Percentiles rank a stretch among this genome's conserved stretches.
Conservation (phyloP, 2,888 invertebrate species). For the Thereva nobilitata region DNA sequence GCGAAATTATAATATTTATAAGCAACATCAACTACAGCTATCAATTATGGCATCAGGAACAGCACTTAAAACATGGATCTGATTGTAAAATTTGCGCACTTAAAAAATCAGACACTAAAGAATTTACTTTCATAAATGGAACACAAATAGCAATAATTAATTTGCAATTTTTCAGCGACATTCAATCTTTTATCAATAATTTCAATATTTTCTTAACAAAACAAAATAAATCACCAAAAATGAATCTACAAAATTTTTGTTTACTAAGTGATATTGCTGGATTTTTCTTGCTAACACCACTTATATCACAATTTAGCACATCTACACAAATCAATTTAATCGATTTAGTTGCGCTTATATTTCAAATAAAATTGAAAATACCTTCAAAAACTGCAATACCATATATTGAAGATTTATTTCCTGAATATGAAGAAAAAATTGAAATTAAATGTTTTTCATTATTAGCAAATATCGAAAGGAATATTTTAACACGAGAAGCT, state of each 20-base stretch:
- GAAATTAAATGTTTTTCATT: constrained; percentile 31
- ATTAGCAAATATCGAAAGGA: constrained; percentile 19
- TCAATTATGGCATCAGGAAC: constrained; percentile 33
- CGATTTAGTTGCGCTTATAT: constrained; percentile 21
- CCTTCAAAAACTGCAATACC: neutral
- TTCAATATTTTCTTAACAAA: constrained; percentile 5
- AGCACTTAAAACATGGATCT: constrained; percentile 12
- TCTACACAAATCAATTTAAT: constrained; percentile 32
- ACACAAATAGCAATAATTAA: constrained; percentile 17
- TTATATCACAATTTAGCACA: constrained; percentile 5
- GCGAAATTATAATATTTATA: constrained; percentile 23
- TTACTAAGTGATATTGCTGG: constrained; percentile 22
- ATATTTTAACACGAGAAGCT: constrained; percentile 16
- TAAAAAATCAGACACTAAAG: neutral
- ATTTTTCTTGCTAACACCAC: constrained; percentile 15
- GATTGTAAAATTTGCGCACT: constrained; percentile 28
- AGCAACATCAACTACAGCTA: constrained; percentile 24
- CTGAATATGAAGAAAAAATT: constrained; percentile 22
- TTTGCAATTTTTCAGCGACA: constrained; percentile 12
- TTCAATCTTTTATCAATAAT: neutral
- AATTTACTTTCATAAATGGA: constrained; percentile 6
- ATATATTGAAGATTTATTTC: constrained; percentile 21
- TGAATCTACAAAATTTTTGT: constrained; percentile 16
- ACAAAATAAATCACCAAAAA: neutral
- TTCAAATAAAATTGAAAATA: constrained; percentile 18